Evolutionary conservation across 1,140 invertebrate genomes (phyloP), one percentile per base, ranked within the genome.

Genomic region (Hycleus phaleratus): DNA sequence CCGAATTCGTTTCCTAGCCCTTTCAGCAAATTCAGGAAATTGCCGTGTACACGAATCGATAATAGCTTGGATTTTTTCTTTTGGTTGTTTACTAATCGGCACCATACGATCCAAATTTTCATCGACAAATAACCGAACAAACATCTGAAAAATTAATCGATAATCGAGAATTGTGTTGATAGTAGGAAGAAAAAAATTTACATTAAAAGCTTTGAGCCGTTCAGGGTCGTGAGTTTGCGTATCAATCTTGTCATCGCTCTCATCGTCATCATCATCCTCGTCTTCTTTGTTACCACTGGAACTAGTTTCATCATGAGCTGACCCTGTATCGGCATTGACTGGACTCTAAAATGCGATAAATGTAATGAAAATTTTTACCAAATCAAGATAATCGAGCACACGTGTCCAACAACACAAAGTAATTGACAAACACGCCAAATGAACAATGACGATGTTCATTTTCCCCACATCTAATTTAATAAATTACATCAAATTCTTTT

Each of bases 61-160:
- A 70, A 97, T 97, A 7, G 94, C 94, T 73, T 97, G 93, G 61
- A 97, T 94, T 79, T 97, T 97, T 73, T 97, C 94, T 74, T 97
- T 97, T 3, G 95, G 94, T 75, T 97, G 95, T 73, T 96, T 95
- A 26, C 93, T 96, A 69, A 97, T 97, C 49, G 95, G 95, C 58
- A 97, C 92, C 77, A 95, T 94, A 68, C 95, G 83, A 71, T 97
- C 94, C 63, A 97, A 78, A 74, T 97, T 97, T 79, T 97, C 95
- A 74, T 97, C 95, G 43, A 97, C 95, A 75, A 97, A 97, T 50
- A 97, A 80, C 32, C 95, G 85, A 38, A 97, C 93, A 76, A 97
- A 97, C 94, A 97, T 97, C 93, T 97, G 82, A 43, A 53, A 48
- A 56, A 52, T 45, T 1, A 46, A 54, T 25, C 2, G 26, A 18